A percentile compares a stretch with the other conserved stretches of the same genome.
Conservation (phyloP, 2,113 vertebrate genomes). For the Albula goreensis region DNA sequence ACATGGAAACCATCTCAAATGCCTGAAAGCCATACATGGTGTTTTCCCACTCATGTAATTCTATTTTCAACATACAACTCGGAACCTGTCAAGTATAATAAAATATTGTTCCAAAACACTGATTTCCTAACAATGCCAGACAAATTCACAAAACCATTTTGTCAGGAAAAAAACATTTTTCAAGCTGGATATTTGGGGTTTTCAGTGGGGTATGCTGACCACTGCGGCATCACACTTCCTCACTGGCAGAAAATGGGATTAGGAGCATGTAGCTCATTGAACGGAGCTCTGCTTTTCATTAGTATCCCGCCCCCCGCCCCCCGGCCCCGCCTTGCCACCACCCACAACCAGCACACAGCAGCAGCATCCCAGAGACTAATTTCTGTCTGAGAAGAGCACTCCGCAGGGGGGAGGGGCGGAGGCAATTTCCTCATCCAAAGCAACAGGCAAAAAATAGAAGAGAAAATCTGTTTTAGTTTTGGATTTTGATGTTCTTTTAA, state of each 20-base stretch:
- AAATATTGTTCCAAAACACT: background rate
- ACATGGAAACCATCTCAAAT: background rate
- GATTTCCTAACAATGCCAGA: background rate
- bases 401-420: constrained; percentile 36
- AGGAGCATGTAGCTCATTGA: constrained; percentile 53
- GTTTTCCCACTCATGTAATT: background rate
- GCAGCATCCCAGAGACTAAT: constrained; percentile 43
- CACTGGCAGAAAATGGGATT: constrained; percentile 48
- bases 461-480: constrained; percentile 48
- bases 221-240: constrained; percentile 61
- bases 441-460: constrained; percentile 17
- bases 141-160: background rate
- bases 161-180: constrained; percentile 35
- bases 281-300: constrained; percentile 64
- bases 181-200: constrained; percentile 53
- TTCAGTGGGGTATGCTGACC: constrained; percentile 63
- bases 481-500: constrained; percentile 41
- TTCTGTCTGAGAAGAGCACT: constrained; percentile 48
- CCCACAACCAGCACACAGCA: constrained; percentile 45
- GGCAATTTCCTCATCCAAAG: constrained; percentile 35
- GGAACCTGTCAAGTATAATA: background rate
- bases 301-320: constrained; percentile 8
- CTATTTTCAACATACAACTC: background rate
- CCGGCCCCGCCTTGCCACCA: background rate
- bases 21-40: background rate